Evolutionary conservation across 2,888 invertebrate species (phyloP), one percentile per base, ranked within the genome.

Genomic region (Gisinianus flammeolus): DNA sequence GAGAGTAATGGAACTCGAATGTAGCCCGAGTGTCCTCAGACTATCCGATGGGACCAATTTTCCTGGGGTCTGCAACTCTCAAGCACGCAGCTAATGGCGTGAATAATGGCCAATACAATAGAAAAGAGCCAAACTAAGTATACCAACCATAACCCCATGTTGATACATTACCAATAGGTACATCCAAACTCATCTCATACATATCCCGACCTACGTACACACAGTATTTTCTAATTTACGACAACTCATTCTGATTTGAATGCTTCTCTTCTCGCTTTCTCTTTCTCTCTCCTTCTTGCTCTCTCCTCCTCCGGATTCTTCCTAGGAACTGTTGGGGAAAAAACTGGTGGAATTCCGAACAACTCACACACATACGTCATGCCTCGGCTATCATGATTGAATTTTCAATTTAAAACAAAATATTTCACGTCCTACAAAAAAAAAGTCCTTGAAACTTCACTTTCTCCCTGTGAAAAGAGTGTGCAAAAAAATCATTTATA

Each of bases 101-200:
- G 79, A 79, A 79, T 79, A 79, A 79, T 79, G 77, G 79, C 79
- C 77, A 58, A 79, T 77, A 77, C 79, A 79, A 79, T 79, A 71
- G 70, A 77, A 72, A 73, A 52, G 67, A 71, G 71, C 71, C 24
- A 24, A 72, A 58, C 72, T 58, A 16, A 52, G n/a, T n/a, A 10
- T 58, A 52, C 52, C 24, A 12, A 72, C 52, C 52, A 54, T 72
- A 58, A 58, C 72, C 72, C 28, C 31, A n/a, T 22, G 72, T 72
- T 72, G 72, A 72, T 72, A 30, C 72, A 71, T 71, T 54, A 58
- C 56, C n/a, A 31, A 35, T 35, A 8, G n/a, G n/a, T n/a, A n/a
- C n/a, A n/a, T n/a, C n/a, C n/a, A n/a, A n/a, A n/a, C n/a, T n/a
- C n/a, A n/a, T n/a, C n/a, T n/a, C n/a, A n/a, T n/a, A n/a, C n/a